Percentiles rank a stretch among this genome's conserved stretches.
phyloP scores from a whole-genome alignment of 2,888 invertebrate genomes.

The Antheraea yamamai region DNA sequence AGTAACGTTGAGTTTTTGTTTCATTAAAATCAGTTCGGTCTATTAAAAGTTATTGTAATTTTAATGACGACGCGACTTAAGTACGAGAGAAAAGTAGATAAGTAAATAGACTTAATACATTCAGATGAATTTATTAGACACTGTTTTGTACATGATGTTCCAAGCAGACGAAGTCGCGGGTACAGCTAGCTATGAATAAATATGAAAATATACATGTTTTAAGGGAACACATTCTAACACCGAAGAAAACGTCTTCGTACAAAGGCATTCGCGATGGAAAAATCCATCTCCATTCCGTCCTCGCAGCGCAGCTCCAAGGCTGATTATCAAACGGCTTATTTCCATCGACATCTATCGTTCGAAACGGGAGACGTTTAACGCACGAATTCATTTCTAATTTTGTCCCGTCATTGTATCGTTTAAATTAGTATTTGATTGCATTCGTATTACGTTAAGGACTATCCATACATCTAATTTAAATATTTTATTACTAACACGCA shows the following conservation, averaged over 20 bases:
- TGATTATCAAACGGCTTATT: slow-evolving; percentile 49
- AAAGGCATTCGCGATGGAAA: not conserved
- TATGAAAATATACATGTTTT: not conserved
- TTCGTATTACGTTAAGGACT: slow-evolving; percentile 25
- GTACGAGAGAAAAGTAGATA: no score
- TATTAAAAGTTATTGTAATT: no score
- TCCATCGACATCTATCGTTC: slow-evolving; percentile 47
- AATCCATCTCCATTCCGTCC: slow-evolving; percentile 27
- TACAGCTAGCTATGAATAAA: not conserved
- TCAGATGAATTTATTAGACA: no score
- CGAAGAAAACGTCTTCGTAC: not conserved
- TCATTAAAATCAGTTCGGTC: no score
- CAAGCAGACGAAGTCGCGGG: no score
- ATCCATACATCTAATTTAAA: not conserved
- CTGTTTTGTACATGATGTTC: no score
- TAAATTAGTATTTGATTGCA: slow-evolving; percentile 71
- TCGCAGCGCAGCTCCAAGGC: slow-evolving; percentile 24
- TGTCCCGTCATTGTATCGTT: slow-evolving; percentile 60
- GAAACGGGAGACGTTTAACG: slow-evolving; percentile 59
- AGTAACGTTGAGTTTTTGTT: no score
- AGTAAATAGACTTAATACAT: no score
- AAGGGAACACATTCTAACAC: not conserved
- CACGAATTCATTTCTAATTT: slow-evolving; percentile 71
- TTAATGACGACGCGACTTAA: no score
- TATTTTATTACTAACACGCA: no score